Evolutionary conservation across 2,797 vertebrate species (phyloP), one percentile per base, ranked within the genome.

Genomic region (Podargus strigoides): DNA sequence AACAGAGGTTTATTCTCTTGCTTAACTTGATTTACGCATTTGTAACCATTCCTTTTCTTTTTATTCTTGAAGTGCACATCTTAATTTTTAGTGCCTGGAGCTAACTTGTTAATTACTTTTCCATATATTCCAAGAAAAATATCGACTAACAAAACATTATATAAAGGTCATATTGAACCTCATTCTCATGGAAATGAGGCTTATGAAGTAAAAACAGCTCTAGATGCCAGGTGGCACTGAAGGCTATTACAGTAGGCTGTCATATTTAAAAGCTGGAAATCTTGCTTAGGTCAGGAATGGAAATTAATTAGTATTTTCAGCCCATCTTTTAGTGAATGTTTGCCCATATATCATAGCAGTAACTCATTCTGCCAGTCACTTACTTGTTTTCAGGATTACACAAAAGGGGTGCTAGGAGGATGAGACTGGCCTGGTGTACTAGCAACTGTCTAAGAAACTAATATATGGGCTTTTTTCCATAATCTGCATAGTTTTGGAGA

Each of bases 21-120:
- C 84, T 91, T 76, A 72, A 87, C 23, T 91, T 94, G n/a, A 10
- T 52, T 75, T 92, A 88, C 28, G 7, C 8, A 39, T 93, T 95
- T 93, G 6, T 90, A 91, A 73, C 46, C 91, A 58, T 81, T 93
- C 68, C 53, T 84, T 69, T 77, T 9, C 12, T 52, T 89, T 91
- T 83, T 63, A 72, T 32, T 84, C 56, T 23, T 64, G 21, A 89
- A 85, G 66, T 94, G 27, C 6, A 7, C 69, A 66, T 95, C 95
- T 83, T 88, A 46, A 67, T 91, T 81, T 95, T 42, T 34, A 49
- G 11, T 96, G 73, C 91, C 55, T 89, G 32, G 30, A 95, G 75
- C 59, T 94, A 74, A 44, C 42, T 93, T 89, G 36, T 80, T 96
- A 96, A 97, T 97, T 97, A 93, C 94, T 96, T 93, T 94, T 87